Evolutionary conservation across 2,888 invertebrate genomes (phyloP).

Genomic region (Cenopis cana): DNA sequence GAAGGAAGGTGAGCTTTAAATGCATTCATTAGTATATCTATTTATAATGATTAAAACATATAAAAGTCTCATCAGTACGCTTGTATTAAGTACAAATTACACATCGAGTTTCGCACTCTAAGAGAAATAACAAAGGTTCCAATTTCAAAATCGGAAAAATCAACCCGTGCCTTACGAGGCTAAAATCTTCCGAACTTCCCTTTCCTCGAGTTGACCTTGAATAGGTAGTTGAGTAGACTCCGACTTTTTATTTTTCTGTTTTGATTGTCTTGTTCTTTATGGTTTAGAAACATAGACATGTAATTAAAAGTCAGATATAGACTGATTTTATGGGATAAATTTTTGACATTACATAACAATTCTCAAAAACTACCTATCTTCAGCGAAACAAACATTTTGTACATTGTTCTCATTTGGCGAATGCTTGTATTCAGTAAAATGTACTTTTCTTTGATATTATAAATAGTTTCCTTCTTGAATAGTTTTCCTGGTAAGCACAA

Average conservation of each 20-base stretch:
- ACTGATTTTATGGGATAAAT: background rate
- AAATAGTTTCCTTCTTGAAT: constrained; percentile 14
- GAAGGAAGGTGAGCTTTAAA: constrained; percentile 15
- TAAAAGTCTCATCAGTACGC: background rate
- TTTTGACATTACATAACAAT: background rate
- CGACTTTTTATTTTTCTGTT: background rate
- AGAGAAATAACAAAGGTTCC: no score
- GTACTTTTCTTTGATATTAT: constrained; percentile 12
- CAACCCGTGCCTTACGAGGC: no score
- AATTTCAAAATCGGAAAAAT: no score
- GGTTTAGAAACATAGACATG: no score
- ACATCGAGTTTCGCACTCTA: no score
- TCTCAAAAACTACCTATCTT: background rate
- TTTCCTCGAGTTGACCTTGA: background rate
- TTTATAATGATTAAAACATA: background rate
- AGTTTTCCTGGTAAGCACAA: constrained; percentile 32
- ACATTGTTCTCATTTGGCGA: background rate
- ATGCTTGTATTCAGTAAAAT: background rate
- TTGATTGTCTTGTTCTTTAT: background rate
- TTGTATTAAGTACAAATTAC: no score
- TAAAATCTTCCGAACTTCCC: background rate
- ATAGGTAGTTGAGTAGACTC: background rate
- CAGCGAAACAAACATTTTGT: background rate
- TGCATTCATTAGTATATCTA: background rate
- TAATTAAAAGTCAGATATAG: background rate